These are phyloP conservation scores for Telenomus remus DNA, from an alignment of 1,140 invertebrate genomes.

Conservation along the genomic window DNA sequence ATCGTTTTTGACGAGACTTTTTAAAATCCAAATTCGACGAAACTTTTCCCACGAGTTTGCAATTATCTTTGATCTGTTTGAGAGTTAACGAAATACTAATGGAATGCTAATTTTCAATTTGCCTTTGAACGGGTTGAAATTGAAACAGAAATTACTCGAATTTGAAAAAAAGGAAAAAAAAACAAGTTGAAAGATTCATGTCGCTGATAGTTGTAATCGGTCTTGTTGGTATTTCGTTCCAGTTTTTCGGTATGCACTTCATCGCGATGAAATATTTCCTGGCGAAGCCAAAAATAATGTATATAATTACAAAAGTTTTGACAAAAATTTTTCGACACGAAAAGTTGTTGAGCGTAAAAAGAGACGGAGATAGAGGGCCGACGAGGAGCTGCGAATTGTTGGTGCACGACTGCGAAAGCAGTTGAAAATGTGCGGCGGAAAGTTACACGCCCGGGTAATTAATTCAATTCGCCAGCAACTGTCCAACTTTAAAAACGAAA, in stretches of 20 bases:
- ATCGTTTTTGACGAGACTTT: too few relatives aligned
- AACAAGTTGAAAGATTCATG: too few relatives aligned
- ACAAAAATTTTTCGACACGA: conserved; percentile 33
- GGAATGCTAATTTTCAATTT: too few relatives aligned
- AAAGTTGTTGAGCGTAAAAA: conserved; percentile 2
- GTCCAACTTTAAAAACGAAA: conserved; percentile 51
- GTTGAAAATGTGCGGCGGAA: conserved; percentile 38
- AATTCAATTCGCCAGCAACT: conserved; percentile 52
- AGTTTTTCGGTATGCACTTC: neutral
- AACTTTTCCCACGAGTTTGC: too few relatives aligned
- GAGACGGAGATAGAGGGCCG: neutral
- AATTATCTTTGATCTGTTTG: too few relatives aligned
- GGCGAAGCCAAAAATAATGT: conserved; percentile 37
- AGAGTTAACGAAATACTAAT: too few relatives aligned
- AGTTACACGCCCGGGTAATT: conserved; percentile 44
- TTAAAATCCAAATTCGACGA: too few relatives aligned
- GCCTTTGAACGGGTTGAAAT: too few relatives aligned
- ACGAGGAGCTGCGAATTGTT: conserved; percentile 15
- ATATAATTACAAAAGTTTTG: conserved; percentile 52
- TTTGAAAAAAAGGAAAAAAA: too few relatives aligned
- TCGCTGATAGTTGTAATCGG: too few relatives aligned
- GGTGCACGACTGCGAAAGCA: conserved; percentile 30
- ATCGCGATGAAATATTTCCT: conserved; percentile 44
- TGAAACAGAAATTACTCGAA: too few relatives aligned
- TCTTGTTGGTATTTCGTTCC: too few relatives aligned